Evolutionary conservation across 1,140 invertebrate genomes (phyloP).

Genomic region (Theocolax elegans): DNA sequence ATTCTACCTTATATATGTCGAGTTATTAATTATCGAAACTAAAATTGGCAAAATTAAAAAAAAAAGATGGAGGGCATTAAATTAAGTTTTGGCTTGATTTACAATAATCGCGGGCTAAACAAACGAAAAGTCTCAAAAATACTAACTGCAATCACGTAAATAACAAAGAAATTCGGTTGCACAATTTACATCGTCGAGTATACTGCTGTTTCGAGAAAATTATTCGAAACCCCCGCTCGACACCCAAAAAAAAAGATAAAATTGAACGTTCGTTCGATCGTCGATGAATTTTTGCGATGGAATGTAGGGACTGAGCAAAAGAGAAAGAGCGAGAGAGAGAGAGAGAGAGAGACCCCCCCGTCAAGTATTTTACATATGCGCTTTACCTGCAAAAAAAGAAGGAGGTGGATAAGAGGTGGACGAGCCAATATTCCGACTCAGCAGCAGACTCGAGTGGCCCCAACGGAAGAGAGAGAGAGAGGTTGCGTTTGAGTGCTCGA

Average conservation of each 20-base stretch:
- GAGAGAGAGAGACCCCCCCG: not conserved
- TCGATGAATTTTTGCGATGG: constrained; percentile 10
- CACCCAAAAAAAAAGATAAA: too few relatives aligned
- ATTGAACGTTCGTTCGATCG: constrained; percentile 27
- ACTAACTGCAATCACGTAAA: not conserved
- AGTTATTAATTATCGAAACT: too few relatives aligned
- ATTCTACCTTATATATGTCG: too few relatives aligned
- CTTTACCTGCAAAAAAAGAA: constrained; percentile 6
- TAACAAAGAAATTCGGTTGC: not conserved
- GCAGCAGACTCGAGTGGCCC: constrained; percentile 34
- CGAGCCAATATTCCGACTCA: constrained; percentile 25
- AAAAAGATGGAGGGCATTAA: too few relatives aligned
- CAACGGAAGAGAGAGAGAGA: constrained; percentile 40
- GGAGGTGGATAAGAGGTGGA: constrained; percentile 7
- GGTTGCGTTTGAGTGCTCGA: constrained; percentile 48
- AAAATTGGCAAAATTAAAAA: too few relatives aligned
- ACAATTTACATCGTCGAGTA: not conserved
- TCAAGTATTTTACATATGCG: constrained; percentile 29
- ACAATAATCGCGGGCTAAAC: too few relatives aligned
- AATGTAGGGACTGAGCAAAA: not conserved
- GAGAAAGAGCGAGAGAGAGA: too few relatives aligned
- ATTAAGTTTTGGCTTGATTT: too few relatives aligned
- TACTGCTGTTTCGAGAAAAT: not conserved
- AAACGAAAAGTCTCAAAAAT: too few relatives aligned
- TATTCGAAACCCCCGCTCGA: too few relatives aligned